phyloP scores from a whole-genome alignment of 2,888 invertebrate genomes.

The Periphyllus acericola region DNA sequence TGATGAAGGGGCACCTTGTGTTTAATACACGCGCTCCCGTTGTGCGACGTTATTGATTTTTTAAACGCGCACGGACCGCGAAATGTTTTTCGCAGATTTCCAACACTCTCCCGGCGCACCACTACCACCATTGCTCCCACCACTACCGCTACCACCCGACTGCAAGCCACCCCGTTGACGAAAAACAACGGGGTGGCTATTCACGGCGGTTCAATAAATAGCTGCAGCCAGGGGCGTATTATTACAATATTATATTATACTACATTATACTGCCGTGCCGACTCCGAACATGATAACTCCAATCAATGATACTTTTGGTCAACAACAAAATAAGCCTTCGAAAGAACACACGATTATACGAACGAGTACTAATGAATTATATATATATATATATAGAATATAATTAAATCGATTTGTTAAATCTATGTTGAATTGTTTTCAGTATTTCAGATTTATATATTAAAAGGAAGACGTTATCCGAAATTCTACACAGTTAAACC shows the following conservation, averaged over 20 bases:
- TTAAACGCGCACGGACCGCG: slow-evolving; percentile 6
- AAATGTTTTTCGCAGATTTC: slow-evolving; percentile 22
- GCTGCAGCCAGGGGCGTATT: neutral
- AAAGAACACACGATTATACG: no score
- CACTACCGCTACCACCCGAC: neutral
- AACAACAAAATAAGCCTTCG: no score
- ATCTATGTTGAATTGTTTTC: no score
- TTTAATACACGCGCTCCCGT: neutral
- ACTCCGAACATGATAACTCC: no score
- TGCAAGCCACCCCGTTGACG: neutral
- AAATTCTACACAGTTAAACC: no score
- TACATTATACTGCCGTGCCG: no score
- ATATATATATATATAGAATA: no score
- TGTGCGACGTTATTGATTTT: slow-evolving; percentile 13
- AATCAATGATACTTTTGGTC: no score
- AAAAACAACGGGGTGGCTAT: neutral
- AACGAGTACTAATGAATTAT: no score
- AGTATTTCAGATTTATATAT: no score
- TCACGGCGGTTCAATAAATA: neutral
- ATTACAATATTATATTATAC: neutral
- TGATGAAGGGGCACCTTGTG: neutral
- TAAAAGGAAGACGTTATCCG: no score
- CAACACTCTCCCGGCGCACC: neutral
- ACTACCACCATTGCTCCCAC: neutral
- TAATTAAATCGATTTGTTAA: no score